Evolutionary conservation across 2,113 vertebrate species (phyloP), one percentile per base, ranked within the genome.

Genomic region (Cariama cristata): DNA sequence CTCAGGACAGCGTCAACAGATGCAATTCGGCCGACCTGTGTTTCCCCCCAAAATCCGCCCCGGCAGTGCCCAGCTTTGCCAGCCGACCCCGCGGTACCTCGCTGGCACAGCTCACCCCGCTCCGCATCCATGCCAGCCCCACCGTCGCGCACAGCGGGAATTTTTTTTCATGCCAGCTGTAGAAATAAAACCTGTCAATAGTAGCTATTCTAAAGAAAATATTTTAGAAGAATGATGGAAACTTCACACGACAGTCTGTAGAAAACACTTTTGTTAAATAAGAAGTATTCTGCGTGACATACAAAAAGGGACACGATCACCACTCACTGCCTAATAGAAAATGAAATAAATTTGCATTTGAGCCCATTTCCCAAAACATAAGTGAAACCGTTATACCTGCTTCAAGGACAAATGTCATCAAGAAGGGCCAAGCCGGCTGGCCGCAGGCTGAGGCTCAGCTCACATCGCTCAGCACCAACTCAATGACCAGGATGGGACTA

Each of bases 21-120:
- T 1, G 53, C 8, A 18, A 40, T 17, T 1, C 0, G 2, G 0
- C 11, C 4, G 4, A 10, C 3, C 12, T 15, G 1, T 0, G 17
- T 1, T 11, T 8, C 7, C 3, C 62, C 69, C 24, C 20, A 4
- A 13, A 40, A 38, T 3, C 24, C 4, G 0, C 6, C 32, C 14
- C 4, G 2, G 27, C 3, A 0, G 8, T 12, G 26, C 44, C 47
- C 4, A 2, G n/a, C 17, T 13, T 45, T 13, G 14, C 18, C 2
- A 47, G 15, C 18, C 11, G 47, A 20, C 18, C 26, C 33, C 10
- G 16, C 2, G 9, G 12, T 17, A 45, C 45, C 35, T 8, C 26
- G 11, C 12, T 0, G 4, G 24, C 35, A 44, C 18, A n/a, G 42
- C 30, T 40, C 75, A 5, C 16, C 52, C 42, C 3, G 2, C 21